Percentiles rank a stretch among this genome's conserved stretches.
phyloP scores from a whole-genome alignment of 2,113 vertebrate species.

The Hiodon alosoides region DNA sequence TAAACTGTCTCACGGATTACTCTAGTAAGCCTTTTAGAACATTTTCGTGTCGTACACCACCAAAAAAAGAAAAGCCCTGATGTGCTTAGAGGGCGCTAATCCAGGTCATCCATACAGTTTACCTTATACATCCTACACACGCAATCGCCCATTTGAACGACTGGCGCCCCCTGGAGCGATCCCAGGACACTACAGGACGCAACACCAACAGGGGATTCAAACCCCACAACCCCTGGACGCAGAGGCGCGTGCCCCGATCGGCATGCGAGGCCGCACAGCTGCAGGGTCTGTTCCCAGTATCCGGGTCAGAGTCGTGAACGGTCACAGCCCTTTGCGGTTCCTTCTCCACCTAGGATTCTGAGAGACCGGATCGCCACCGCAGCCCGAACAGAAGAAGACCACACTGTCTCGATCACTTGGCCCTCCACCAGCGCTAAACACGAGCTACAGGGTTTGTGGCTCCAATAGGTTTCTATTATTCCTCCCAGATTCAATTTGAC shows the following conservation, averaged over 20 bases:
- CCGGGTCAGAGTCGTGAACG: not conserved
- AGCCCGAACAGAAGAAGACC: no score
- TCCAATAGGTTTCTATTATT: no score
- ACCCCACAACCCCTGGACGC: not conserved
- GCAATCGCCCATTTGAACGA: conserved; percentile 6
- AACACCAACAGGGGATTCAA: not conserved
- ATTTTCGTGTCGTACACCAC: not conserved
- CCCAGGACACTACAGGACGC: not conserved
- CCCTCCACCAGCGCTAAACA: no score
- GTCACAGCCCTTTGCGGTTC: not conserved
- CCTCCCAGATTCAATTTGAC: no score
- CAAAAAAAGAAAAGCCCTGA: not conserved
- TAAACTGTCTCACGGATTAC: not conserved
- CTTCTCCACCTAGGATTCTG: no score
- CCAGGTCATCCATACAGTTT: not conserved
- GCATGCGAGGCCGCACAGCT: no score
- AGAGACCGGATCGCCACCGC: no score
- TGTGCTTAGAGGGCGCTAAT: not conserved
- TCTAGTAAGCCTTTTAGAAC: not conserved
- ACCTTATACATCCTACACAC: not conserved
- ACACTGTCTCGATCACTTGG: no score
- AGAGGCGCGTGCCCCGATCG: not conserved
- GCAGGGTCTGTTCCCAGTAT: not conserved
- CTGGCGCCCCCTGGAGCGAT: not conserved
- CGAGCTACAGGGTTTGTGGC: no score